A percentile compares a stretch with the other conserved stretches of the same genome.
Conservation (phyloP, 2,888 invertebrate species). For the Amphipyra berbera region DNA sequence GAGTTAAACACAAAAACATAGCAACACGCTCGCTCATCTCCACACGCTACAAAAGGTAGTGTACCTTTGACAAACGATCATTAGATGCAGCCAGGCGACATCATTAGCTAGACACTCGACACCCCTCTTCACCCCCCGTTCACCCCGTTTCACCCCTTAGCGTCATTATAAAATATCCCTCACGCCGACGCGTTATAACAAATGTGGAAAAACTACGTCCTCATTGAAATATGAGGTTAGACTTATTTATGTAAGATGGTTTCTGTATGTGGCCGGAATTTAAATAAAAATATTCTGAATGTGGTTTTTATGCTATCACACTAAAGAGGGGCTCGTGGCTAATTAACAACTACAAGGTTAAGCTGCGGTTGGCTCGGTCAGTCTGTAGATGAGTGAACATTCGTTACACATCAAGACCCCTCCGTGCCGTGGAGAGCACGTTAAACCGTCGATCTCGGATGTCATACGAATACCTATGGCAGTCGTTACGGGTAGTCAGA, state of each 20-base stretch:
- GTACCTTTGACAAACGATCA: slow-evolving; percentile 61
- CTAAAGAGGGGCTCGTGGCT: too few species aligned
- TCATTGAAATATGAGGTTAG: slow-evolving; percentile 57
- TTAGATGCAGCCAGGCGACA: slow-evolving; percentile 59
- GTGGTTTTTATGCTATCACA: too few species aligned
- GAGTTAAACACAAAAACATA: slow-evolving; percentile 12
- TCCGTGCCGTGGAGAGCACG: too few species aligned
- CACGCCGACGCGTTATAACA: slow-evolving; percentile 55
- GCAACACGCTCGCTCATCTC: slow-evolving; percentile 12
- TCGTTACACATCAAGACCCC: too few species aligned
- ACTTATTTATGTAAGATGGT: slow-evolving; percentile 45
- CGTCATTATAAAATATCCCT: slow-evolving; percentile 58
- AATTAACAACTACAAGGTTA: too few species aligned
- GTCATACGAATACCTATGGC: too few species aligned
- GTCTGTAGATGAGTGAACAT: too few species aligned
- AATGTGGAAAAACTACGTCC: slow-evolving; percentile 54
- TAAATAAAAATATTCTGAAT: slow-evolving; percentile 47
- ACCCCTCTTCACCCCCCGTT: slow-evolving; percentile 4
- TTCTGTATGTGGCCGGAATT: slow-evolving; percentile 18
- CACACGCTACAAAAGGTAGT: slow-evolving; percentile 25
- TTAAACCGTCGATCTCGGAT: too few species aligned
- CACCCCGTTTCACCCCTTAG: slow-evolving; percentile 7
- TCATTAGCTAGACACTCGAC: slow-evolving; percentile 64
- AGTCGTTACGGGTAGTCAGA: too few species aligned
- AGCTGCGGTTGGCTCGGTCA: too few species aligned